Base-by-base conservation (phyloP, 1,140 invertebrate species). In the Macrosteles quadrilineatus region DNA sequence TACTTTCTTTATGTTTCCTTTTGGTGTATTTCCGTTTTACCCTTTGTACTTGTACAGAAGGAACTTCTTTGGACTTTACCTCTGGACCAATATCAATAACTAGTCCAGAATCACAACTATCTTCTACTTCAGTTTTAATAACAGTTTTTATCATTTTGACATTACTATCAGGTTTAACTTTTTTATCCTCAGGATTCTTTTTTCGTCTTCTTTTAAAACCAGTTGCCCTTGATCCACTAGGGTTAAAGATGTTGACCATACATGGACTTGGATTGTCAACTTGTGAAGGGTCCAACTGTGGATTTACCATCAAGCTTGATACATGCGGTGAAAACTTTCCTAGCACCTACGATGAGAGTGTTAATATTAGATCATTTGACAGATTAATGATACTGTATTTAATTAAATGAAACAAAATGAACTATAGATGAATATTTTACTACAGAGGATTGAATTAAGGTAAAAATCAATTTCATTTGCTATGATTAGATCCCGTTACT, bases 271-370 rank as follows among this genome's bases (percentile, higher is more conserved):
- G 14, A 36, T 4, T 36, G 32, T 36, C 32, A 4, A 36, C n/a
- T 3, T 50, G 3, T 3, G 47, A 2, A 3, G 55, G 27, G 21
- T 59, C 27, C 55, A 68, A 23, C 4, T 53, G 50, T 21, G 67
- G 67, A 23, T 68, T 68, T 12, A 68, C 30, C 67, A 68, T 68
- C 11, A 53, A 47, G 30, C 27, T 30, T 19, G 31, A 2, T 9
- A 23, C 23, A 25, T 57, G 27, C 1, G 47, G 11, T 3, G 31
- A 12, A 3, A 68, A 31, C 21, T 47, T 47, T 2, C 67, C 67
- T 27, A 68, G 47, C 11, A 68, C 67, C 67, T 68, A 23, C 25
- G 47, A 36, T 14, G 14, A n/a, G n/a, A n/a, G n/a, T n/a, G n/a
- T n/a, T n/a, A n/a, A n/a, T n/a, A n/a, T n/a, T n/a, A n/a, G n/a